phyloP scores from a whole-genome alignment of 2,113 vertebrate species.

The Odobenus rosmarus region DNA sequence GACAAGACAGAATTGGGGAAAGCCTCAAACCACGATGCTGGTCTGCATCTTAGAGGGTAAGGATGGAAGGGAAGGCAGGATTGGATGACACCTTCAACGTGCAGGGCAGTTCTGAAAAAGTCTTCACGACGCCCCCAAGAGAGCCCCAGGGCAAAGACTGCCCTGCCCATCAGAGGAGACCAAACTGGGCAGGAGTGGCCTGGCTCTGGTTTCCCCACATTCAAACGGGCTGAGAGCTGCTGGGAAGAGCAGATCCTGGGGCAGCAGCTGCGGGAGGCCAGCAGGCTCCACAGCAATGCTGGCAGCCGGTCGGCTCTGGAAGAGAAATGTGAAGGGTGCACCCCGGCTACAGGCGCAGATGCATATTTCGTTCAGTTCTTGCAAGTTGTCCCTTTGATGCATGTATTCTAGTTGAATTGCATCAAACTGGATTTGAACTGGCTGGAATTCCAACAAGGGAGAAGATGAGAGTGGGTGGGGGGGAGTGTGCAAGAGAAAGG shows the following conservation, averaged over 20 bases:
- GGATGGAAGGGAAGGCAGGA: neutral
- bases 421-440: neutral
- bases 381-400: neutral
- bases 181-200: neutral
- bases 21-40: neutral
- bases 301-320: neutral
- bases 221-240: neutral
- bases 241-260: neutral
- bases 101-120: neutral
- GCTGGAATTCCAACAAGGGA: neutral
- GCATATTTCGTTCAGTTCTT: neutral
- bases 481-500: neutral
- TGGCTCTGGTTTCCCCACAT: accelerated
- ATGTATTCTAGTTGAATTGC: neutral
- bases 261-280: neutral
- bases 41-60: neutral
- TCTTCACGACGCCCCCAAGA: neutral
- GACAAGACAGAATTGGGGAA: neutral
- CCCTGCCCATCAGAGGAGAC: neutral
- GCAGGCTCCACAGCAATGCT: neutral
- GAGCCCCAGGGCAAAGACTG: neutral
- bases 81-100: neutral
- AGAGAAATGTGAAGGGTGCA: neutral
- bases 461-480: neutral
- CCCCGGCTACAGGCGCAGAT: neutral